Percentiles rank a stretch among this genome's conserved stretches.
Conservation (phyloP, 2,888 invertebrate genomes). For the Zootermopsis nevadensis region DNA sequence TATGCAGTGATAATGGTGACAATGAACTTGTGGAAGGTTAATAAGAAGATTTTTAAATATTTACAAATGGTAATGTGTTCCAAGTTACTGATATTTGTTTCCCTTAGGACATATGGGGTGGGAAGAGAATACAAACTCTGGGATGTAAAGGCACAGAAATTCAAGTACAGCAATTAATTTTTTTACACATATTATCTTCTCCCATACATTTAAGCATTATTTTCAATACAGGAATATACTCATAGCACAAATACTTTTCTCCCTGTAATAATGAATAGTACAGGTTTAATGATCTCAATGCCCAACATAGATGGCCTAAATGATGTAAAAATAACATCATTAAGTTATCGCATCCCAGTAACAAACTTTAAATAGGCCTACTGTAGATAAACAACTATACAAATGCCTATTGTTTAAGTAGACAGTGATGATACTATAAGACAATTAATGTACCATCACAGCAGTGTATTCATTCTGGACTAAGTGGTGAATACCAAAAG, state of each 20-base stretch:
- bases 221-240: not conserved
- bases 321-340: not conserved
- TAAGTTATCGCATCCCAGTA: slow-evolving; percentile 19
- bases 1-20: not conserved
- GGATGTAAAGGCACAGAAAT: slow-evolving; percentile 3
- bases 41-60: not conserved
- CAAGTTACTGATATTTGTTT: slow-evolving; percentile 5
- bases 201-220: not conserved
- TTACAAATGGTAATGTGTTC: slow-evolving; percentile 28
- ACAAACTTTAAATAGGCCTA: slow-evolving; percentile 24
- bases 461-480: slow-evolving; percentile 30
- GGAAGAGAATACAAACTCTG: not conserved
- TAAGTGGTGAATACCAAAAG: not conserved
- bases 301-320: slow-evolving; percentile 24
- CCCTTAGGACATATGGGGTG: not conserved
- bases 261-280: not conserved
- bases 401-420: slow-evolving; percentile 42
- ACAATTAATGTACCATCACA: slow-evolving; percentile 18
- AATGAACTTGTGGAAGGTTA: not conserved
- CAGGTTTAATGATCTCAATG: slow-evolving; percentile 32
- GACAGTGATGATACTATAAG: slow-evolving; percentile 9
- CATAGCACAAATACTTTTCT: not conserved
- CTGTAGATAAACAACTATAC: slow-evolving; percentile 36
- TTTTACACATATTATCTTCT: not conserved
- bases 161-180: not conserved